Evolutionary conservation across 2,888 invertebrate genomes (phyloP).

Genomic region (Melieria crassipennis): DNA sequence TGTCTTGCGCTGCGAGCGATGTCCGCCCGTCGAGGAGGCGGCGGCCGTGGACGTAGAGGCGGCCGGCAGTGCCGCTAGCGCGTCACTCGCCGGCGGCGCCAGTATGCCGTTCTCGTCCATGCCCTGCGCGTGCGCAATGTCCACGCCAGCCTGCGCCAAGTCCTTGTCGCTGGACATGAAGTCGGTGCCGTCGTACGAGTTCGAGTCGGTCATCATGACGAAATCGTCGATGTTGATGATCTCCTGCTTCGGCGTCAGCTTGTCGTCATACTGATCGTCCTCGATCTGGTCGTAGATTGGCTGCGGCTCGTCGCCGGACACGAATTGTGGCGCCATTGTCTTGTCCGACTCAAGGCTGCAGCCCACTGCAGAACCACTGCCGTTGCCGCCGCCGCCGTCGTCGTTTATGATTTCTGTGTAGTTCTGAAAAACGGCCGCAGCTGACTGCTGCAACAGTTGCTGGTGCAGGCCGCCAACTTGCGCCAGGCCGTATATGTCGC

Average conservation of each 20-base stretch:
- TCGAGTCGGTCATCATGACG: constrained; percentile 64
- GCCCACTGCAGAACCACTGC: constrained; percentile 36
- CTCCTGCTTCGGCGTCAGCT: constrained; percentile 60
- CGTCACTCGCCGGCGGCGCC: constrained; percentile 49
- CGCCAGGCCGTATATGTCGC: constrained; percentile 62
- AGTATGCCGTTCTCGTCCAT: constrained; percentile 51
- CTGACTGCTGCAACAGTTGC: constrained; percentile 62
- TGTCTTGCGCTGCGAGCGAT: constrained; percentile 58
- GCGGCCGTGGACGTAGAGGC: constrained; percentile 22
- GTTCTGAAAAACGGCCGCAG: constrained; percentile 61
- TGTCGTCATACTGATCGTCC: constrained; percentile 54
- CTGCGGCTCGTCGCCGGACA: constrained; percentile 49
- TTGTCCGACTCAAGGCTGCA: constrained; percentile 37
- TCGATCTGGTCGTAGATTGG: constrained; percentile 56
- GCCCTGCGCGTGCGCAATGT: constrained; percentile 42
- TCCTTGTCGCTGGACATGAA: constrained; percentile 57
- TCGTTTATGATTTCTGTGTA: constrained; percentile 60
- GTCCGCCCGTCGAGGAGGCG: constrained; percentile 25
- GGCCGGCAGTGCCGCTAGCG: constrained; percentile 37
- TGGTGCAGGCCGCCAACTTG: constrained; percentile 64
- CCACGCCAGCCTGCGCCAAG: constrained; percentile 46
- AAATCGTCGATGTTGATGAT: constrained; percentile 66
- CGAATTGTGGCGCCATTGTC: constrained; percentile 37
- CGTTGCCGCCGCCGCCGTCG: constrained; percentile 43
- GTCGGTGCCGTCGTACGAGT: constrained; percentile 63